A percentile compares a stretch with the other conserved stretches of the same genome.
These are phyloP conservation scores for Crenichthys baileyi DNA, from an alignment of 2,797 vertebrate genomes.

Conservation along the genomic window DNA sequence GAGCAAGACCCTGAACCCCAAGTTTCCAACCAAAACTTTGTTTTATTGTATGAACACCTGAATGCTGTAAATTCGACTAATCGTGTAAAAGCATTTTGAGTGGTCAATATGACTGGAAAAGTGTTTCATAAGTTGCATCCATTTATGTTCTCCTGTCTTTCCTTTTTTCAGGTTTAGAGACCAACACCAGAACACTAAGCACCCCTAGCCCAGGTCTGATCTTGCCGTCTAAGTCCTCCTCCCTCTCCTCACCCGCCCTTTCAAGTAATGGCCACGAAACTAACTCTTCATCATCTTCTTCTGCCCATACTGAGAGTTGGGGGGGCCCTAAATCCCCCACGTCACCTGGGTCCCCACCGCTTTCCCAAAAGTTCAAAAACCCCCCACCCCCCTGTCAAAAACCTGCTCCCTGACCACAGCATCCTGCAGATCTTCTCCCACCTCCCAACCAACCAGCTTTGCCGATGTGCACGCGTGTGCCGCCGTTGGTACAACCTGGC, in stretches of 20 bases:
- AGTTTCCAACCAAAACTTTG: too few relatives aligned
- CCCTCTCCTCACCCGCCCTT: conserved; percentile 74
- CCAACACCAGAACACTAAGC: conserved; percentile 93
- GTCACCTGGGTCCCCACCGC: too few relatives aligned
- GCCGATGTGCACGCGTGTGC: conserved; percentile 92
- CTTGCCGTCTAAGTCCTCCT: conserved; percentile 86
- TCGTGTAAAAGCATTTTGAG: too few relatives aligned
- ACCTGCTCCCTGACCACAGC: conserved; percentile 90
- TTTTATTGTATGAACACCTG: too few relatives aligned
- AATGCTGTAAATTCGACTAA: too few relatives aligned
- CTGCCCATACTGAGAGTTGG: conserved; percentile 89
- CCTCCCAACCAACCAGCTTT: conserved; percentile 95
- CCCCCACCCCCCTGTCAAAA: conserved; percentile 87
- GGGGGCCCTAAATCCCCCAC: too few relatives aligned
- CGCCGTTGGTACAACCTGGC: conserved; percentile 97
- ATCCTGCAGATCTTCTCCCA: conserved; percentile 92
- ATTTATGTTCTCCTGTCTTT: background rate
- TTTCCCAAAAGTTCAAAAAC: too few relatives aligned
- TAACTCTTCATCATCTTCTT: conserved; percentile 89
- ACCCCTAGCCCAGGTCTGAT: conserved; percentile 95
- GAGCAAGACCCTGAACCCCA: too few relatives aligned
- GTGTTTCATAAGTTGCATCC: background rate
- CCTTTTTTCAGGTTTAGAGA: conserved; percentile 86
- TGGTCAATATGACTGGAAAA: too few relatives aligned
- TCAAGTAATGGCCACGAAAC: conserved; percentile 87